Evolutionary conservation across 30 jellyfish, hydroid and myxozoan genomes (phyloP).

Genomic region (Hydractinia symbiolongicarpus): DNA sequence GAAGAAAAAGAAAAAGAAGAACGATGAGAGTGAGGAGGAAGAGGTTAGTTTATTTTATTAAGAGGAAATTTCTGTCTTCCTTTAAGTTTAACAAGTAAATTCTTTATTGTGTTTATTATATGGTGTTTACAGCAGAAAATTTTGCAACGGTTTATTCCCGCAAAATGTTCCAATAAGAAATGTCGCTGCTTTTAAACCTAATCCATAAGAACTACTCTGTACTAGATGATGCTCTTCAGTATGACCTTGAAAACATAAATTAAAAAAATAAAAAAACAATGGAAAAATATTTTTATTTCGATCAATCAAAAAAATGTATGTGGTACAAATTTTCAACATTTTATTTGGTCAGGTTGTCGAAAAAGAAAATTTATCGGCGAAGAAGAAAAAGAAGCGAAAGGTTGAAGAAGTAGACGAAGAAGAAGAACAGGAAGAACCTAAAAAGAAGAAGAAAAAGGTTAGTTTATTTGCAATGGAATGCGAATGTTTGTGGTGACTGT

Average conservation of each 20-base stretch:
- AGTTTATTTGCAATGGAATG: neutral
- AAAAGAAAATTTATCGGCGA: constrained; percentile 34
- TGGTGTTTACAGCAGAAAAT: neutral
- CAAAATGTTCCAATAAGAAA: neutral
- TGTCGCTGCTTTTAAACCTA: too few relatives aligned
- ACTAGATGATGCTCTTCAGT: too few relatives aligned
- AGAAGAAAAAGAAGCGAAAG: constrained; percentile 59
- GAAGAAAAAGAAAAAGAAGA: constrained; percentile 76
- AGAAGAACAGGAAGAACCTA: constrained; percentile 34
- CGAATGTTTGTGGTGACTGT: neutral
- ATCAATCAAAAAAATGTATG: neutral
- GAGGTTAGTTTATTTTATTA: neutral
- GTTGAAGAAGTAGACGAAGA: constrained; percentile 35
- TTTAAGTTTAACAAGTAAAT: neutral
- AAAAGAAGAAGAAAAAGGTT: constrained; percentile 48
- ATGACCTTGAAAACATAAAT: too few relatives aligned
- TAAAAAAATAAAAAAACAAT: too few relatives aligned
- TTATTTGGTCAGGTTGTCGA: constrained; percentile 35
- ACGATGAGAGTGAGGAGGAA: constrained; percentile 36
- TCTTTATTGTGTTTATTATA: neutral
- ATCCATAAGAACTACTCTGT: too few relatives aligned
- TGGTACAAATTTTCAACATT: neutral
- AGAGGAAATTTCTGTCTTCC: neutral
- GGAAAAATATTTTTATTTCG: neutral
- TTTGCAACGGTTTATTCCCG: neutral